phyloP scores from a whole-genome alignment of 1,140 invertebrate genomes.

The Drosophila kepulauana region DNA sequence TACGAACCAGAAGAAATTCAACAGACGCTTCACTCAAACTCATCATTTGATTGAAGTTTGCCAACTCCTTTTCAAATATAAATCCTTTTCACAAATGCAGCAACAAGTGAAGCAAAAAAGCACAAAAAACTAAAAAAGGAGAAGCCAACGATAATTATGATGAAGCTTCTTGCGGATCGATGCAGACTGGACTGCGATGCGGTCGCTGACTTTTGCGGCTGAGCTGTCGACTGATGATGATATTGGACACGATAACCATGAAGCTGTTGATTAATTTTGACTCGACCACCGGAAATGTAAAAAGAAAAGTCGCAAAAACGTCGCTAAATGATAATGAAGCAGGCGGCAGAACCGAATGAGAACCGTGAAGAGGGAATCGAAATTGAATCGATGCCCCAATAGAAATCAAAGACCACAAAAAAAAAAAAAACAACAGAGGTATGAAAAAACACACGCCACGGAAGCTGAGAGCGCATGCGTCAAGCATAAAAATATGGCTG shows the following conservation, averaged over 20 bases:
- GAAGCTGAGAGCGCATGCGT: conserved; percentile 53
- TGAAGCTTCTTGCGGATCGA: conserved; percentile 45
- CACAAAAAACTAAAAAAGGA: conserved; percentile 29
- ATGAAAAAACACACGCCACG: conserved; percentile 29
- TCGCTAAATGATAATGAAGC: conserved; percentile 76
- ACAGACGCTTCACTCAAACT: not conserved
- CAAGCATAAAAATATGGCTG: conserved; percentile 52
- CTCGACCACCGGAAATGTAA: conserved; percentile 76
- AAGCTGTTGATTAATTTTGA: conserved; percentile 79
- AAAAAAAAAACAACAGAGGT: not conserved
- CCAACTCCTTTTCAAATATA: conserved; percentile 48
- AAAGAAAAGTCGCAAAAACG: conserved; percentile 62
- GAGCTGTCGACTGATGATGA: conserved; percentile 24
- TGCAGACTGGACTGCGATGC: conserved; percentile 36
- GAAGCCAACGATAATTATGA: conserved; percentile 71
- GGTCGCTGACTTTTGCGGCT: conserved; percentile 56
- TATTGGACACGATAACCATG: conserved; percentile 57
- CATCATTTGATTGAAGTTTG: conserved; percentile 58
- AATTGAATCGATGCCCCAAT: conserved; percentile 43
- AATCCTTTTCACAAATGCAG: conserved; percentile 46
- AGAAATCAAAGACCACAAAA: conserved; percentile 40
- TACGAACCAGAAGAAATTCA: not conserved
- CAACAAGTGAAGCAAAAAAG: conserved; percentile 25
- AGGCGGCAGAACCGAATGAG: conserved; percentile 12
- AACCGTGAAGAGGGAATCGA: not conserved